Evolutionary conservation across 2,797 vertebrate species (phyloP).

Genomic region (Sebastes umbrosus): DNA sequence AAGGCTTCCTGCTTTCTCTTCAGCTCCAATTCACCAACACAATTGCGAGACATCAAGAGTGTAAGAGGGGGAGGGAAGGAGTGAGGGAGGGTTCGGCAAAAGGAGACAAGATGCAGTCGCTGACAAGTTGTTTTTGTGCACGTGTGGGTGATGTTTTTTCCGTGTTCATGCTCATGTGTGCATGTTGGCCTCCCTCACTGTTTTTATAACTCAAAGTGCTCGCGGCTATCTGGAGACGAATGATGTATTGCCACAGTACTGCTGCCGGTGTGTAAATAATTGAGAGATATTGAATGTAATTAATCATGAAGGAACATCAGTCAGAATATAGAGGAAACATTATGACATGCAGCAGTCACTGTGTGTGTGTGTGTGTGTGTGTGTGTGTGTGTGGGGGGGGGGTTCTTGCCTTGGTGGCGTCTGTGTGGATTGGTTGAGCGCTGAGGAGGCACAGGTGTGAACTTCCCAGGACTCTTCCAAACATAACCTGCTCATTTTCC

Average conservation of each 20-base stretch:
- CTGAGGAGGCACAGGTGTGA: conserved; percentile 45
- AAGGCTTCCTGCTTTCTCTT: conserved; percentile 65
- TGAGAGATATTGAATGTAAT: conserved; percentile 44
- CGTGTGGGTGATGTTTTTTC: conserved; percentile 44
- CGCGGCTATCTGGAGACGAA: conserved; percentile 16
- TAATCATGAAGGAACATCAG: conserved; percentile 34
- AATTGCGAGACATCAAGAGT: conserved; percentile 59
- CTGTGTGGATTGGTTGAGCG: conserved; percentile 24
- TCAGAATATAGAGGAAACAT: conserved; percentile 16
- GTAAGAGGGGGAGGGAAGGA: background rate
- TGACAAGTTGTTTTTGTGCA: conserved; percentile 55
- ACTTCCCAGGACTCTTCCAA: conserved; percentile 17
- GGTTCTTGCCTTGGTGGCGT: background rate
- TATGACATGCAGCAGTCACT: background rate
- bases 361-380: background rate
- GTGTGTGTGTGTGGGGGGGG: background rate
- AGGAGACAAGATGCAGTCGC: conserved; percentile 10
- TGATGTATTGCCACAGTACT: conserved; percentile 21
- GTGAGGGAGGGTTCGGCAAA: background rate
- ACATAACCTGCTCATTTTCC: conserved; percentile 42
- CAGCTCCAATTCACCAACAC: conserved; percentile 78
- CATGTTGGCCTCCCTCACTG: background rate
- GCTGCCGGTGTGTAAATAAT: conserved; percentile 47
- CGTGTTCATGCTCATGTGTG: conserved; percentile 17
- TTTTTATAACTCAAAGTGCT: conserved; percentile 21